Base-by-base conservation (phyloP, 1,140 invertebrate species). In the Condylostylus longicornis region DNA sequence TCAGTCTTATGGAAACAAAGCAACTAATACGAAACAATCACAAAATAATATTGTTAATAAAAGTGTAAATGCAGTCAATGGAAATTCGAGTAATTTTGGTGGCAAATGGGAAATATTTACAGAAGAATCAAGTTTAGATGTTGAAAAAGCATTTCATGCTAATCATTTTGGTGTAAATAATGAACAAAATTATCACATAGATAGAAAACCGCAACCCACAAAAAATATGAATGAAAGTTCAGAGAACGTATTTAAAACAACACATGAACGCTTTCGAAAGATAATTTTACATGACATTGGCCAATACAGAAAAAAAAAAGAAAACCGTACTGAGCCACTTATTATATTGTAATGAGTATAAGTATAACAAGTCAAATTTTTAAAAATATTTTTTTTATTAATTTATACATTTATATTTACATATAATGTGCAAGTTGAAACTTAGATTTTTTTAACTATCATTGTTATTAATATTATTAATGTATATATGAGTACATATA, bases 331-430 rank as follows among this genome's bases (percentile, higher is more conserved):
- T 2, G 40, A 51, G 37, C 54, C 53, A 1, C 36, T 58, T 2
- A 54, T 58, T 33, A 42, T 52, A 30, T 45, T 58, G 32, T 58
- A 38, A 53, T 44, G n/a, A n/a, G n/a, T n/a, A n/a, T n/a, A n/a
- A n/a, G n/a, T n/a, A n/a, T n/a, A n/a, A n/a, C n/a, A n/a, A n/a
- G n/a, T n/a, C n/a, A n/a, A n/a, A n/a, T n/a, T n/a, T n/a, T n/a
- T n/a, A n/a, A n/a, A n/a, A n/a, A n/a, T n/a, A n/a, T n/a, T n/a
- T n/a, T n/a, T n/a, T 5, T 23, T 7, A 23, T 23, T 7, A 6
- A n/a, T n/a, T n/a, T n/a, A n/a, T n/a, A n/a, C n/a, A n/a, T n/a
- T n/a, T n/a, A n/a, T n/a, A n/a, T n/a, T n/a, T n/a, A n/a, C n/a
- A n/a, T n/a, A n/a, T n/a, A n/a, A n/a, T n/a, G n/a, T n/a, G n/a